These are phyloP conservation scores for Biston stratarius DNA, from an alignment of 2,888 invertebrate species.

Conservation along the genomic window DNA sequence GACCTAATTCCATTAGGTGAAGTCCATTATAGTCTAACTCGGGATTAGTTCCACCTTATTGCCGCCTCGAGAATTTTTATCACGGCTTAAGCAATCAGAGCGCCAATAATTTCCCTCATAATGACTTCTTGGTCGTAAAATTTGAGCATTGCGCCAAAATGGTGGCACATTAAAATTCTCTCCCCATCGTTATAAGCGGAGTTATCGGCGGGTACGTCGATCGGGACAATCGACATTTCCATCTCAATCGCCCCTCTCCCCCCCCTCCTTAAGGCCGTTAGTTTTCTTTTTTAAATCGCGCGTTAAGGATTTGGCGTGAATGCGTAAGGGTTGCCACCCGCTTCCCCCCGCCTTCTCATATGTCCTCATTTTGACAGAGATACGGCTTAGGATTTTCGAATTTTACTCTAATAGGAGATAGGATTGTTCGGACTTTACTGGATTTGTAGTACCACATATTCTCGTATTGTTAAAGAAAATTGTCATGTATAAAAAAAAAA, in stretches of 20 bases:
- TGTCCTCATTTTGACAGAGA: conserved; percentile 71
- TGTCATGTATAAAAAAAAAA: background rate
- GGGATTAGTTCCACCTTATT: conserved; percentile 86
- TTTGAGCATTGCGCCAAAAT: conserved; percentile 87
- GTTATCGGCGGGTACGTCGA: conserved; percentile 77
- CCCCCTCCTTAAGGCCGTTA: conserved; percentile 71
- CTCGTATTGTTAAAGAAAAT: conserved; percentile 42
- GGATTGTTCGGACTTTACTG: conserved; percentile 39
- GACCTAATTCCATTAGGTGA: conserved; percentile 65
- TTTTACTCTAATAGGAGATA: conserved; percentile 57
- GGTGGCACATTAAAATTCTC: conserved; percentile 86
- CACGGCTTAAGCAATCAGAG: conserved; percentile 85
- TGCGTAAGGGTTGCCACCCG: conserved; percentile 79
- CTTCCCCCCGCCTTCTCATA: conserved; percentile 72
- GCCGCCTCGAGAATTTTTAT: conserved; percentile 86
- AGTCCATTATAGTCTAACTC: conserved; percentile 75
- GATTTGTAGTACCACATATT: conserved; percentile 48
- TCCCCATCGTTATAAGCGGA: conserved; percentile 85
- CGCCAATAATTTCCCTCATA: conserved; percentile 86
- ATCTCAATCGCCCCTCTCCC: conserved; percentile 75
- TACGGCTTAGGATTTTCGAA: conserved; percentile 62
- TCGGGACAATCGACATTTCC: conserved; percentile 84
- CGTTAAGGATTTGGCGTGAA: conserved; percentile 85
- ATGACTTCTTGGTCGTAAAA: conserved; percentile 85
- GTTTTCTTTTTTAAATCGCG: conserved; percentile 86